These are phyloP conservation scores for Lacanobia wlatinum DNA, from an alignment of 2,888 invertebrate species.

Conservation along the genomic window DNA sequence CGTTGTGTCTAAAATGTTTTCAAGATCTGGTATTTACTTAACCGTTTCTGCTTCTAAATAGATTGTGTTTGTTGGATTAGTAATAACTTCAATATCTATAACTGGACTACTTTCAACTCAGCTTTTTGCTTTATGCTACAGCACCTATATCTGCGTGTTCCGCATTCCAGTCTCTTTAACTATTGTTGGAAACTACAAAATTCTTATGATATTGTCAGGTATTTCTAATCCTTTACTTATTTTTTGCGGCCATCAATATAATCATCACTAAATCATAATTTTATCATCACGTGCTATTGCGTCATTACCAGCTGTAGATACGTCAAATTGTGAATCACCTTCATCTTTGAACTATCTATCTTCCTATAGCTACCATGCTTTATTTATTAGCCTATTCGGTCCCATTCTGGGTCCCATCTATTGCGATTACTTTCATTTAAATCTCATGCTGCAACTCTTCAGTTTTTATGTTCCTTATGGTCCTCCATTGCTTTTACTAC, in stretches of 20 bases:
- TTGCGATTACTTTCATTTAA: not conserved
- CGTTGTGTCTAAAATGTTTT: conserved; percentile 8
- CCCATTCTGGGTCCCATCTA: not conserved
- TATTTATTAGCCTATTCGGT: not conserved
- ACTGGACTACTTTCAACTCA: not conserved
- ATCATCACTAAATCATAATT: conserved; percentile 32
- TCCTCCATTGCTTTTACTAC: not conserved
- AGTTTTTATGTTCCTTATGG: not conserved
- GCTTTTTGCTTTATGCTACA: not conserved
- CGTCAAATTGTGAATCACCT: conserved; percentile 45
- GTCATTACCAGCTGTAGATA: conserved; percentile 46
- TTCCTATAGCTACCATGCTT: not conserved
- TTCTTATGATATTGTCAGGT: not conserved
- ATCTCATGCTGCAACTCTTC: not conserved
- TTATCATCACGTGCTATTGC: conserved; percentile 27
- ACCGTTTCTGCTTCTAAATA: not conserved
- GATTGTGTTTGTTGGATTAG: not conserved
- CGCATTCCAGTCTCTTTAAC: too few relatives aligned
- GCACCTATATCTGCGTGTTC: not conserved
- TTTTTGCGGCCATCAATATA: conserved; percentile 17
- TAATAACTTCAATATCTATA: conserved; percentile 2
- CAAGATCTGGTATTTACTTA: conserved; percentile 12
- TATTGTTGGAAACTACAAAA: too few relatives aligned
- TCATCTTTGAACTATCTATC: conserved; percentile 2
- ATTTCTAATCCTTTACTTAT: not conserved